Evolutionary conservation across 2,888 invertebrate genomes (phyloP), one percentile per base, ranked within the genome.

Genomic region (Allygus modestus): DNA sequence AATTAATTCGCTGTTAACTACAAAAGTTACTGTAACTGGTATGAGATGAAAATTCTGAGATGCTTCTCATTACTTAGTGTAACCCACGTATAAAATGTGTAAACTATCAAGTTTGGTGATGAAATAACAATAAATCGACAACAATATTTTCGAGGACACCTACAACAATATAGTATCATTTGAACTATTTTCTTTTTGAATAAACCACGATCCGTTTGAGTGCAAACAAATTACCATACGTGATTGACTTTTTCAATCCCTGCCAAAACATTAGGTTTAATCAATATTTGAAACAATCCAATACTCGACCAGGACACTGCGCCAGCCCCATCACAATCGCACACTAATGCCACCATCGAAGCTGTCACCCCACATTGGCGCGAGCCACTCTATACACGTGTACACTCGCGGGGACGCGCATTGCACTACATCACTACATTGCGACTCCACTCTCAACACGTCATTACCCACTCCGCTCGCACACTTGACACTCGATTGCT

Each of bases 401-500:
- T 12, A 51, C n/a, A 51, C 51, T 2, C 51, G 51, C 17, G n/a
- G 37, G 37, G 37, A 4, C 37, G n/a, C 41, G 11, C 41, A 11
- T 11, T 5, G 11, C 41, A 41, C 17, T 51, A 12, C n/a, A 17
- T 51, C 51, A 51, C 51, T 7, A 4, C 51, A 51, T 17, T 17
- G 51, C 58, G 58, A 12, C 7, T 46, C 11, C 15, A 46, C 46
- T 58, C 20, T 58, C 5, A 7, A 15, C 46, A n/a, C 69, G 31
- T 33, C 37, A 69, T 69, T 69, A 73, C 73, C 41, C 41, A 73
- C 69, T 69, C 26, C 61, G n/a, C n/a, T n/a, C 28, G 26, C 4
- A 61, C 61, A 23, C 69, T 69, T 31, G 31, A 31, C 41, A 20
- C 73, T 37, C 41, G 41, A 73, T 73, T 37, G 73, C 73, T 73